Conservation (phyloP, 2,113 vertebrate genomes). For the Fregetta grallaria region DNA sequence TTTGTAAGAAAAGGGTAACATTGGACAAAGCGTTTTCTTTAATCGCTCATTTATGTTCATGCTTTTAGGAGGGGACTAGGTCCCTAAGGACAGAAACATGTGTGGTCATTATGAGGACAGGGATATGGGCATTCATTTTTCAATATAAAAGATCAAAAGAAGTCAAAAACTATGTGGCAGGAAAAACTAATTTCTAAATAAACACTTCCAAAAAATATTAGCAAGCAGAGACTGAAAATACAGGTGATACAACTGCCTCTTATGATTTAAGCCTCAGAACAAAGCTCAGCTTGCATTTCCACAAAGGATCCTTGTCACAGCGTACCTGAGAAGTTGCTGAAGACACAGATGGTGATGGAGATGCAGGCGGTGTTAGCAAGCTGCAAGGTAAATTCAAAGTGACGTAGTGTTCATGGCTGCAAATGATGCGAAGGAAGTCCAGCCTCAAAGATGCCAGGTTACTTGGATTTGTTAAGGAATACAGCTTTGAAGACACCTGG, state of each 20-base stretch:
- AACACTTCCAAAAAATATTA: neutral
- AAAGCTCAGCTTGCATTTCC: neutral
- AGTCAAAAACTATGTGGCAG: neutral
- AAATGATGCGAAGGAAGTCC: constrained; percentile 93
- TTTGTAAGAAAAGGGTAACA: neutral
- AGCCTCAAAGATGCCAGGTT: constrained; percentile 88
- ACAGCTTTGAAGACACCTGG: constrained; percentile 91
- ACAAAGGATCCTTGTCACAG: neutral
- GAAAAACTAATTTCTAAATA: neutral
- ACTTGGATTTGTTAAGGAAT: constrained; percentile 86
- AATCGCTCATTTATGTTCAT: neutral
- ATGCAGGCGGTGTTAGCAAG: constrained; percentile 93
- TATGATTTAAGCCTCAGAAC: neutral
- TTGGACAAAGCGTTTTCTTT: neutral
- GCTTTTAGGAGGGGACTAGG: neutral
- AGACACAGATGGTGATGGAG: constrained; percentile 95
- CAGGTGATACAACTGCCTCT: neutral
- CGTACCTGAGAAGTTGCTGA: constrained; percentile 96
- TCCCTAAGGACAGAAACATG: neutral
- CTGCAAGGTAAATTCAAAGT: constrained; percentile 96
- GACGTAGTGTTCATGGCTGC: constrained; percentile 97
- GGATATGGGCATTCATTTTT: neutral
- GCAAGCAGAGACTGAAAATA: neutral
- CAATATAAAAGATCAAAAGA: neutral
- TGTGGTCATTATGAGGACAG: neutral